Percentiles rank a stretch among this genome's conserved stretches.
Evolutionary conservation across 2,888 invertebrate species (phyloP).

Genomic region (Caenorhabditis sinica): DNA sequence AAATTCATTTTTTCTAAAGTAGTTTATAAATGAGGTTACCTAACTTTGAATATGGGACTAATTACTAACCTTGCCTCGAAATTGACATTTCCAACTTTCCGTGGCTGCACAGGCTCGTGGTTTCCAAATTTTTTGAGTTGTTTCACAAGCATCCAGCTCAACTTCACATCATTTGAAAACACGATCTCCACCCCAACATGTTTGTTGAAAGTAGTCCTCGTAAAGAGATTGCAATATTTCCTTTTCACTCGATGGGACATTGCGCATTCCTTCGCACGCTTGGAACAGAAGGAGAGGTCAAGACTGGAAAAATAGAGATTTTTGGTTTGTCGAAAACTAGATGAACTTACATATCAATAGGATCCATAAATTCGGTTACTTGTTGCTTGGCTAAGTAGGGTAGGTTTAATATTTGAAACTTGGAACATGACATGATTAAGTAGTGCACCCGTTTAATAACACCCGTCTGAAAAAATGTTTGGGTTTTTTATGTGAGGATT

Average conservation of each 20-base stretch:
- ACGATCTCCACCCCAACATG: constrained; percentile 3
- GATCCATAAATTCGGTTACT: background rate
- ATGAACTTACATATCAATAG: constrained; percentile 15
- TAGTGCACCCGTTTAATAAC: constrained; percentile 1
- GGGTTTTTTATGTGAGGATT: background rate
- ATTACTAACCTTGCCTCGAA: background rate
- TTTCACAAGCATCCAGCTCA: background rate
- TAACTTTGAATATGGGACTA: no score
- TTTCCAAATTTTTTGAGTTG: no score
- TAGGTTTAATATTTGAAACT: constrained; percentile 11
- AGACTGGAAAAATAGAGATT: background rate
- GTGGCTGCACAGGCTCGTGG: no score
- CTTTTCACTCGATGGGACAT: background rate
- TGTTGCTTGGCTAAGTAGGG: constrained; percentile 7
- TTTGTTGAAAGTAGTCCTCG: background rate
- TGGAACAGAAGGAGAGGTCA: background rate
- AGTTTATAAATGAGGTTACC: no score
- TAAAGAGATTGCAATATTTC: background rate
- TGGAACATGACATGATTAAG: background rate
- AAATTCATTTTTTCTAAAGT: no score
- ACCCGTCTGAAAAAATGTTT: constrained; percentile 18
- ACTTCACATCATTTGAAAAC: background rate
- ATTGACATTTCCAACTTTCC: background rate
- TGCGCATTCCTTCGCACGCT: background rate
- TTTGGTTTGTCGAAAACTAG: no score